Conservation (phyloP, 2,113 vertebrate genomes). For the Apteryx mantelli region DNA sequence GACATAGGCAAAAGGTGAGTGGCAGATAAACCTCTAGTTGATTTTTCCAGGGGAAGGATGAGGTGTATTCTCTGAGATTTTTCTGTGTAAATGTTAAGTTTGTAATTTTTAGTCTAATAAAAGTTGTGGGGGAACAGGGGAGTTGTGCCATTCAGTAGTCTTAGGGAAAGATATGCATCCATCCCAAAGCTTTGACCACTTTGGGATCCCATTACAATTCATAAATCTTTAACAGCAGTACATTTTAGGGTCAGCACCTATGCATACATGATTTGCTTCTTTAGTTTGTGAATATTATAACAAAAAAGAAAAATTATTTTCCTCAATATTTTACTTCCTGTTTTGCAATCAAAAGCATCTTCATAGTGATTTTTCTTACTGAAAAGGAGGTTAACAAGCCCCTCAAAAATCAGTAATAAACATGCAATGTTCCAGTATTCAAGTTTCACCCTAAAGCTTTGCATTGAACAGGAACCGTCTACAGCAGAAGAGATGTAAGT, state of each 20-base stretch:
- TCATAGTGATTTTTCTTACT: not conserved
- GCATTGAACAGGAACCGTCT: not conserved
- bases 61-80: not conserved
- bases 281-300: not conserved
- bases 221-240: not conserved
- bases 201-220: not conserved
- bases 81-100: not conserved
- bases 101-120: not conserved
- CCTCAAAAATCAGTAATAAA: not conserved
- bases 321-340: not conserved
- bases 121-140: not conserved
- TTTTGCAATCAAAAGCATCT: not conserved
- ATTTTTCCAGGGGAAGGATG: not conserved
- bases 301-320: not conserved
- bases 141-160: not conserved
- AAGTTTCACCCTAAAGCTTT: not conserved
- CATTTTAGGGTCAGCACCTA: not conserved
- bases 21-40: not conserved
- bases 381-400: not conserved
- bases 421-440: not conserved
- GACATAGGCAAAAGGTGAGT: not conserved
- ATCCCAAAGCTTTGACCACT: not conserved
- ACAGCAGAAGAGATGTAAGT: not conserved
- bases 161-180: not conserved
- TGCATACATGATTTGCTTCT: not conserved